Percentiles rank a stretch among this genome's conserved stretches.
phyloP scores from a whole-genome alignment of 2,888 invertebrate species.

The Maniola hyperantus region DNA sequence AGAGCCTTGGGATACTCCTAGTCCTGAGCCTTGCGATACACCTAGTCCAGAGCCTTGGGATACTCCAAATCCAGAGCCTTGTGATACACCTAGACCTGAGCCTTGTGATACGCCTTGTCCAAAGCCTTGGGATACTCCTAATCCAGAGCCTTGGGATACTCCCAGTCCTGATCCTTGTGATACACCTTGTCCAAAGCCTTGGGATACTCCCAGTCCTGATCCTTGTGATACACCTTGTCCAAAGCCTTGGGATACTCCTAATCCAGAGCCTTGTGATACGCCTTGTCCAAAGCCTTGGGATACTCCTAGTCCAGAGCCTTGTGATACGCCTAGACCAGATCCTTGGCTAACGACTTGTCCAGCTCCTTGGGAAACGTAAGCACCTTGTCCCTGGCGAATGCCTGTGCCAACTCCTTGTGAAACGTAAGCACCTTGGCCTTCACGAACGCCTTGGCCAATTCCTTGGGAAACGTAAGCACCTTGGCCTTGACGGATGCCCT shows the following conservation, averaged over 20 bases:
- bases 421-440: conserved; percentile 40
- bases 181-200: not conserved
- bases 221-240: not conserved
- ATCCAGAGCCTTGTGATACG: not conserved
- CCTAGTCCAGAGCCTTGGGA: no score
- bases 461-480: conserved; percentile 35
- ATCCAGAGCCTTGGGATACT: not conserved
- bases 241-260: not conserved
- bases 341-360: conserved; percentile 45
- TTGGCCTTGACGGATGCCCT: conserved; percentile 42
- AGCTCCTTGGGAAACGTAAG: conserved; percentile 30
- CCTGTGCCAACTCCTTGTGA: conserved; percentile 37
- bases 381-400: conserved; percentile 35
- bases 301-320: conserved; percentile 23
- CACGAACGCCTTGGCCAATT: conserved; percentile 40
- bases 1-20: not conserved
- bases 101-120: not conserved
- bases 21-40: not conserved
- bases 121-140: not conserved
- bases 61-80: no score
- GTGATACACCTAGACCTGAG: no score
- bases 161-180: not conserved
- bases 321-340: conserved; percentile 41
- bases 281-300: conserved; percentile 19
- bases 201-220: not conserved